A percentile compares a stretch with the other conserved stretches of the same genome.
Conservation (phyloP, 2,113 vertebrate species). For the Zapornia atra region DNA sequence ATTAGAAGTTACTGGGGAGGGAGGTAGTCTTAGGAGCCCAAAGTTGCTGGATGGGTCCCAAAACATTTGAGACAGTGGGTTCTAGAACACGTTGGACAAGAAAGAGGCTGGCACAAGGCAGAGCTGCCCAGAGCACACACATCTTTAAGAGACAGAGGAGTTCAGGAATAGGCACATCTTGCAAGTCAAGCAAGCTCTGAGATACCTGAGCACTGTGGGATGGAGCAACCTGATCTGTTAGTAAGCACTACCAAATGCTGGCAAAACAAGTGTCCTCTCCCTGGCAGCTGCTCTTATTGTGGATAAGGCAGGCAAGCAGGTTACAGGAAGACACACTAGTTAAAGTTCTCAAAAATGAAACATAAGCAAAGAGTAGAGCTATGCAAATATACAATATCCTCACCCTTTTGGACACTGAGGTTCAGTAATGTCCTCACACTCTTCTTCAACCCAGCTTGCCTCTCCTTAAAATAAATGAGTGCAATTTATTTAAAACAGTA, state of each 20-base stretch:
- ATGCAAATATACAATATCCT: conserved; percentile 52
- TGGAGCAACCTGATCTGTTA: neutral
- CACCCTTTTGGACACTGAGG: conserved; percentile 81
- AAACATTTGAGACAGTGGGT: neutral
- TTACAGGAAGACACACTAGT: neutral
- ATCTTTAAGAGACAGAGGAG: neutral
- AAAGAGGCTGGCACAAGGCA: neutral
- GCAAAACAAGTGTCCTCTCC: neutral
- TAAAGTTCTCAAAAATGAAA: neutral
- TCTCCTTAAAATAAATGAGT: conserved; percentile 73
- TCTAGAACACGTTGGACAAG: neutral
- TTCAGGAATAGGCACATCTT: neutral
- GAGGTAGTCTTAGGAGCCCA: neutral
- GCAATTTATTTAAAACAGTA: conserved; percentile 27
- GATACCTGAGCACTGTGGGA: neutral
- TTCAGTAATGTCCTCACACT: conserved; percentile 74
- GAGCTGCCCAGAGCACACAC: neutral
- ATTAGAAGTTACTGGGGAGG: neutral
- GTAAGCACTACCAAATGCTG: neutral
- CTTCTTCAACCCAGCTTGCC: conserved; percentile 80
- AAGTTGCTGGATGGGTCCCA: neutral
- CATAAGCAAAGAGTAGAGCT: neutral
- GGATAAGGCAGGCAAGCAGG: neutral
- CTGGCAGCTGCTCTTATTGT: neutral
- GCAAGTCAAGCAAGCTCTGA: neutral